These are phyloP conservation scores for Nesoenas mayeri DNA, from an alignment of 2,113 vertebrate genomes.

Conservation along the genomic window DNA sequence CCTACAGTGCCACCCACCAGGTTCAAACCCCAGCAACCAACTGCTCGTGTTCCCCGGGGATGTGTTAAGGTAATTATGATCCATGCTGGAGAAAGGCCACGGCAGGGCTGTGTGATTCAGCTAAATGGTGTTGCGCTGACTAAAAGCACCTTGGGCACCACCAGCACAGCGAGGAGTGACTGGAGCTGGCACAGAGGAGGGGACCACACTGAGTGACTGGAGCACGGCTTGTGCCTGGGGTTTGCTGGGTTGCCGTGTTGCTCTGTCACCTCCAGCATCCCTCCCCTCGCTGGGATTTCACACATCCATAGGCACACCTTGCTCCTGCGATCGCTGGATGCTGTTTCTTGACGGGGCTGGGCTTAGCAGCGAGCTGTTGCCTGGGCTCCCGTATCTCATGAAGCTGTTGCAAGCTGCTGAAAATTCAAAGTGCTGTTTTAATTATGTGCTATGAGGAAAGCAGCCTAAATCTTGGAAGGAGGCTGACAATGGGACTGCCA, in stretches of 20 bases:
- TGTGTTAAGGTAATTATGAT: background rate
- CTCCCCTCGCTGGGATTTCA: rapidly evolving
- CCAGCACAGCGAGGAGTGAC: background rate
- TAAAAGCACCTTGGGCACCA: background rate
- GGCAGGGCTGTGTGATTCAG: background rate
- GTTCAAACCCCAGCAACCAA: background rate
- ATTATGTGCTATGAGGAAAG: background rate
- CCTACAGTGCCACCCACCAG: rapidly evolving
- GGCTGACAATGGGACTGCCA: background rate
- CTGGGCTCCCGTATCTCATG: background rate
- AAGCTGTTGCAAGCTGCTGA: slow-evolving; percentile 2
- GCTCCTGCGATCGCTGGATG: no score
- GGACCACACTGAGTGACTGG: rapidly evolving
- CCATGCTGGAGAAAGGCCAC: background rate
- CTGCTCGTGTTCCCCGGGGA: background rate
- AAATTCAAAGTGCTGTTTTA: slow-evolving; percentile 32
- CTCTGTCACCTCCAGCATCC: background rate
- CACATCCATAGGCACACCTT: rapidly evolving
- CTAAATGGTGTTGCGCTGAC: rapidly evolving
- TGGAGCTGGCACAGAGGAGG: rapidly evolving
- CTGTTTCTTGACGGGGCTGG: background rate
- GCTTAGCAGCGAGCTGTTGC: background rate
- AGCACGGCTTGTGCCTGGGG: rapidly evolving
- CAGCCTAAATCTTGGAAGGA: background rate
- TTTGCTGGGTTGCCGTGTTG: rapidly evolving